Evolutionary conservation across 1,140 invertebrate genomes (phyloP), one percentile per base, ranked within the genome.

Genomic region (Chironomus tepperi): DNA sequence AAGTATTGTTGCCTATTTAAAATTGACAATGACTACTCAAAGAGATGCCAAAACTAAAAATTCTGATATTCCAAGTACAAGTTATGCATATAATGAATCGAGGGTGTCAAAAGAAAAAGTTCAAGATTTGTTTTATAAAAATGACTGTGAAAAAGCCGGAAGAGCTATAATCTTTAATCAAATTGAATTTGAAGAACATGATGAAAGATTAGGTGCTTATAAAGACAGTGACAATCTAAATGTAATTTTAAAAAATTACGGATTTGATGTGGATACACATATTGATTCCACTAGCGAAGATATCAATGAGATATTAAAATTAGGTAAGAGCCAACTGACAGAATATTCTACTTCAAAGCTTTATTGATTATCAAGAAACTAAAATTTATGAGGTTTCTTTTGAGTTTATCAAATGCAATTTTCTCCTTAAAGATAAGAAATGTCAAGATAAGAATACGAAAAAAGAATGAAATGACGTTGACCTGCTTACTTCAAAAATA

Each of bases 381-480:
- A n/a, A n/a, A n/a, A n/a, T n/a, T n/a, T n/a, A n/a, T n/a, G n/a
- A n/a, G n/a, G n/a, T n/a, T n/a, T n/a, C n/a, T n/a, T n/a, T n/a
- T n/a, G n/a, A n/a, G n/a, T n/a, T 12, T 57, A 12, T 7, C 7
- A 57, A 12, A 10, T 12, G 47, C 47, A 57, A 57, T 57, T 57
- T 57, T n/a, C 47, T 57, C 2, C n/a, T 34, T 34, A 34, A 34
- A 34, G 47, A 57, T 57, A 57, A 57, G n/a, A 57, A 57, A 57
- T 3, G 2, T 7, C 9, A 12, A 10, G n/a, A n/a, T 57, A 57
- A 57, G n/a, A 57, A 76, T 78, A 77, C 80, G 77, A n/a, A n/a
- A n/a, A n/a, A n/a, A n/a, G n/a, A n/a, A n/a, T n/a, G n/a, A n/a
- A n/a, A n/a, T n/a, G n/a, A n/a, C n/a, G n/a, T n/a, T n/a, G n/a